Conservation (phyloP, 2,113 vertebrate genomes). For the Desmodus rotundus region DNA sequence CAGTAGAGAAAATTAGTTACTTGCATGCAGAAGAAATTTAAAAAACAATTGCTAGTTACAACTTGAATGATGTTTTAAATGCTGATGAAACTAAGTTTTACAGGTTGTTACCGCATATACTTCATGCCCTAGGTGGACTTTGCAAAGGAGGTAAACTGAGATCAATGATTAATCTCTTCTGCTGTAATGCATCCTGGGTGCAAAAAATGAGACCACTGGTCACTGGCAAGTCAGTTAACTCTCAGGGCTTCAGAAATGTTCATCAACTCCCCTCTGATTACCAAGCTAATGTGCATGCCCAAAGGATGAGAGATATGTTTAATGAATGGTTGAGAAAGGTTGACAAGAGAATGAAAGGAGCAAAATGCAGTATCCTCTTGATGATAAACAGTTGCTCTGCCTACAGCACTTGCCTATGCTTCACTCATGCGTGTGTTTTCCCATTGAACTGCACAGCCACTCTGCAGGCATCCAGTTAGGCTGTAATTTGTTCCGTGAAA, state of each 20-base stretch:
- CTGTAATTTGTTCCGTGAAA: neutral
- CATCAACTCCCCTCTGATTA: neutral
- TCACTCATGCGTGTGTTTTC: neutral
- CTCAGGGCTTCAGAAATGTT: neutral
- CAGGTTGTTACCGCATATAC: neutral
- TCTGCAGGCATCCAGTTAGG: neutral
- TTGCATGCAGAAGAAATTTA: neutral
- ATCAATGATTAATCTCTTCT: neutral
- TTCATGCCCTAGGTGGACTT: neutral
- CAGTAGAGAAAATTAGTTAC: neutral
- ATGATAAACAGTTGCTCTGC: neutral
- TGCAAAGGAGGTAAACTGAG: neutral
- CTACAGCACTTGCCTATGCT: neutral
- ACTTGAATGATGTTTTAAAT: slow-evolving; percentile 8
- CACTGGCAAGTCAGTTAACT: neutral
- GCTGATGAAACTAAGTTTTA: neutral
- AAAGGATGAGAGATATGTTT: neutral
- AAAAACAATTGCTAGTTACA: neutral
- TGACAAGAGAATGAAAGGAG: neutral
- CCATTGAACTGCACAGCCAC: neutral
- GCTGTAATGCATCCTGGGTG: neutral
- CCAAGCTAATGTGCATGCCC: neutral
- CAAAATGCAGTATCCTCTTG: neutral
- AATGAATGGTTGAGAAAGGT: neutral
- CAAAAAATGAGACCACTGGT: neutral